Evolutionary conservation across 1,140 invertebrate species (phyloP), one percentile per base, ranked within the genome.

Genomic region (Musca domestica): DNA sequence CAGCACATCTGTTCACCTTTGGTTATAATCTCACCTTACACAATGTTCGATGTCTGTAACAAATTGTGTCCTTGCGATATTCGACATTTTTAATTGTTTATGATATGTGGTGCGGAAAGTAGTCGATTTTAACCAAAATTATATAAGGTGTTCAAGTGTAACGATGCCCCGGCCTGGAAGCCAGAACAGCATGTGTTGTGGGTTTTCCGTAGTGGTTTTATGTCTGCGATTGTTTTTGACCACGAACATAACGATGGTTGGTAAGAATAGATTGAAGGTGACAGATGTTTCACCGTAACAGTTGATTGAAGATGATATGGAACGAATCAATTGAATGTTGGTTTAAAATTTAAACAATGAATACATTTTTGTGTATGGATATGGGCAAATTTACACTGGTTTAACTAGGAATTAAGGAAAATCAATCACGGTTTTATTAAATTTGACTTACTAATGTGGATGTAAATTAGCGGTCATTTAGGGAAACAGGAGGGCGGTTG

Each of bases 81-180:
- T 61, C 10, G 19, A 61, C 30, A 17, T 58, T 56, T 5, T 25
- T 25, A 27, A 27, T 56, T 56, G 12, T 61, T 10, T 61, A 61
- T 61, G 56, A 61, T 61, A 41, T 41, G 34, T 34, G 27, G n/a
- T 19, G 12, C 19, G 10, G 41, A 61, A 58, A 58, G 12, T 17
- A n/a, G 27, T 27, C 1, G 14, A 17, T 61, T 34, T 41, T 20
- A 61, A 61, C 27, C 27, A 61, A 41, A n/a, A 61, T 61, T 61
- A 61, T 61, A 41, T 41, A 61, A 61, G 56, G 56, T 61, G 27
- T 41, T 30, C 56, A 61, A n/a, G 27, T 61, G 56, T 34, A 61
- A 17, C 6, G 27, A 7, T 34, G 10, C 10, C 34, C 10, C 10
- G 4, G 5, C 10, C 6, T 9, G 12, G 34, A 41, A 41, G 34